A percentile compares a stretch with the other conserved stretches of the same genome.
These are phyloP conservation scores for Eurypyga helias DNA, from an alignment of 2,113 vertebrate genomes.

Conservation along the genomic window DNA sequence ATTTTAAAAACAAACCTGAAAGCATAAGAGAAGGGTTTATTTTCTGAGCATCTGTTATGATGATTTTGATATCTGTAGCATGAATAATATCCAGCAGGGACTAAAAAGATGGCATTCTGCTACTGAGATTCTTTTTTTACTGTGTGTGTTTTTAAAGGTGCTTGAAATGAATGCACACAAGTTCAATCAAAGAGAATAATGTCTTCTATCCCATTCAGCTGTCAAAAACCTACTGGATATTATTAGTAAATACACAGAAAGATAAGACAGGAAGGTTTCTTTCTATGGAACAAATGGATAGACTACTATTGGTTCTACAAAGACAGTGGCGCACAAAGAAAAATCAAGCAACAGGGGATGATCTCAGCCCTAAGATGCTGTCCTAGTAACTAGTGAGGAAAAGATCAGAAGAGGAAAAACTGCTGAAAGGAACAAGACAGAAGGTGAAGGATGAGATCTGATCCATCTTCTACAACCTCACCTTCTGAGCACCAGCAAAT, in stretches of 20 bases:
- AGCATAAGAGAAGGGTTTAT: neutral
- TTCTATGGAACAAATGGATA: slow-evolving; percentile 34
- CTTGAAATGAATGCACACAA: neutral
- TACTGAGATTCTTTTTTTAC: neutral
- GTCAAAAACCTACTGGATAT: slow-evolving; percentile 21
- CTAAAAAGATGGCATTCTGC: neutral
- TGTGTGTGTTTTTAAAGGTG: neutral
- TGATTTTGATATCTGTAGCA: neutral
- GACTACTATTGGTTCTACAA: neutral
- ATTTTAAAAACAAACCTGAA: slow-evolving; percentile 6
- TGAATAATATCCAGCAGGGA: slow-evolving; percentile 27
- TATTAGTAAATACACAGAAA: slow-evolving; percentile 17
- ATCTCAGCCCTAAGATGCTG: slow-evolving; percentile 11
- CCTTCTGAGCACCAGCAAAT: slow-evolving; percentile 78
- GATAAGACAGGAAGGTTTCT: slow-evolving; percentile 1
- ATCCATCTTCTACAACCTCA: slow-evolving; percentile 60
- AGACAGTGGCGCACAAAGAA: slow-evolving; percentile 36
- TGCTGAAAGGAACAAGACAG: slow-evolving; percentile 33
- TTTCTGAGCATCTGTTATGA: neutral
- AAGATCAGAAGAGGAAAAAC: neutral
- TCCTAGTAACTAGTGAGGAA: neutral
- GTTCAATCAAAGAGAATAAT: neutral
- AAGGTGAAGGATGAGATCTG: slow-evolving; percentile 63
- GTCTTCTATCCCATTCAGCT: neutral
- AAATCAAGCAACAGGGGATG: slow-evolving; percentile 28